phyloP scores from a whole-genome alignment of 2,888 invertebrate species.

The Eubasilissa splendida region DNA sequence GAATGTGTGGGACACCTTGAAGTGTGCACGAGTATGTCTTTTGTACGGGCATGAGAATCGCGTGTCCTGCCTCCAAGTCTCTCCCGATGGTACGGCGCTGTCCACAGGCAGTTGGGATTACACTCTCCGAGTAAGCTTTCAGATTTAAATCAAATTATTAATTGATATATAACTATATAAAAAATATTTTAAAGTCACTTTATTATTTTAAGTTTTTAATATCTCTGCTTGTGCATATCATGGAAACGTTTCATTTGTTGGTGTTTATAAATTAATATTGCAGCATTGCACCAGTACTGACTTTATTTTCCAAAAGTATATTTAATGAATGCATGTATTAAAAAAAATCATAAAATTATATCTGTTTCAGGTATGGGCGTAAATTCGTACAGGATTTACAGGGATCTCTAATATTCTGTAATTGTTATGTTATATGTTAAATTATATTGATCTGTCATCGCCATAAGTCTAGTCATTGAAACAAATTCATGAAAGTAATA shows the following conservation, averaged over 20 bases:
- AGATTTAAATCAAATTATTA: not conserved
- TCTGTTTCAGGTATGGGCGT: constrained; percentile 45
- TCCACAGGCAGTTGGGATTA: constrained; percentile 98
- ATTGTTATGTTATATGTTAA: constrained; percentile 24
- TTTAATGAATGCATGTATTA: no score
- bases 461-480: constrained; percentile 35
- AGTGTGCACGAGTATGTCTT: constrained; percentile 90
- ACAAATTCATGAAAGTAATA: constrained; percentile 1
- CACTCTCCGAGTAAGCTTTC: constrained; percentile 81
- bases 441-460: constrained; percentile 13
- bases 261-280: no score
- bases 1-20: constrained; percentile 98
- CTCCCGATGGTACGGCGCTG: constrained; percentile 97
- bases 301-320: no score
- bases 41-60: constrained; percentile 97
- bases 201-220: no score
- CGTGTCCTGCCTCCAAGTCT: constrained; percentile 91
- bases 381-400: constrained; percentile 9
- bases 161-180: no score
- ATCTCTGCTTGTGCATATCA: no score
- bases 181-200: no score
- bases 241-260: no score
- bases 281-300: no score
- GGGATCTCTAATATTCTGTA: constrained; percentile 24
- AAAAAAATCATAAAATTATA: not conserved